Base-by-base conservation (phyloP, 2,888 invertebrate genomes). In the Tiliacea citrago region DNA sequence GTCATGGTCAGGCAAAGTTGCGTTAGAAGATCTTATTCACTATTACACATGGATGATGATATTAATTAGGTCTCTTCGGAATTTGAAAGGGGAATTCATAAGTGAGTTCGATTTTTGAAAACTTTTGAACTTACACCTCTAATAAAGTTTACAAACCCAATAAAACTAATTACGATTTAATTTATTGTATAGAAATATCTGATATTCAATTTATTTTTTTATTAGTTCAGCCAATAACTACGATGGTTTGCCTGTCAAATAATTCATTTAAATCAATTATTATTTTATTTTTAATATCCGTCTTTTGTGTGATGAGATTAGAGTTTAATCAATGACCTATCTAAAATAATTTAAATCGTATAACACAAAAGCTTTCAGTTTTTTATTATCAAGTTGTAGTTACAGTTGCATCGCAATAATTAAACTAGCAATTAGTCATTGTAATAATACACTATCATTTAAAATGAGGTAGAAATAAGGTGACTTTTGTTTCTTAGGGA, bases 1-100 rank as follows among this genome's bases (percentile, higher is more conserved):
- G 96, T 90, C 90, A 86, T 53, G 83, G 72, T 77, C 85, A 82
- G 67, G 55, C 39, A 61, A 69, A 67, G 71, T 71, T 82, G 73
- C 72, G 73, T 68, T 77, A 76, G 84, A 69, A 84, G 81, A 81
- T 81, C 77, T 73, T 72, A 86, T 72, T 73, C 73, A 77, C 68
- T 63, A 47, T 58, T 53, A 63, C 21, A 73, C 39, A 71, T 16
- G 49, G 68, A 69, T 74, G 63, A 51, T 66, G 58, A 13, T 72
- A 60, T 69, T 67, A 83, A 83, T 78, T 74, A 86, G 73, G 51
- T 72, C 65, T 66, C 12, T 61, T 67, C 49, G 86, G 68, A 47
- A 66, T 73, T 85, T 70, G 77, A 68, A 82, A 82, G 62, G 82
- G 35, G 55, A 63, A 42, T 63, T 68, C 61, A 45, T 42, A 49